Conservation (phyloP, 2,888 invertebrate species). For the Gastracanthus pulcherrimus region DNA sequence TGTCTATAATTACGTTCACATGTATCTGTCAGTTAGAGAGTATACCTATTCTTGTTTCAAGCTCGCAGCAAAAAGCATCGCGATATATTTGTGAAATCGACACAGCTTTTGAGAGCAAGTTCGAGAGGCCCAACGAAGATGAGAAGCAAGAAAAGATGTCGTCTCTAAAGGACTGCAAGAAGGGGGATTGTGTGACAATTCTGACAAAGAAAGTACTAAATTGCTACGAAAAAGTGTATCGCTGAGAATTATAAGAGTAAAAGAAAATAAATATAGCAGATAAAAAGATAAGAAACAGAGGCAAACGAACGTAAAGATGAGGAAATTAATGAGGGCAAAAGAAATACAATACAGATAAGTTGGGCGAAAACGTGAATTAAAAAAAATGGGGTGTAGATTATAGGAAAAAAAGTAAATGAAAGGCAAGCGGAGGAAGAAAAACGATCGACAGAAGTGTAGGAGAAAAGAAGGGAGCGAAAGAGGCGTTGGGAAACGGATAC, state of each 20-base stretch:
- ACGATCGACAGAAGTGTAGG: constrained; percentile 35
- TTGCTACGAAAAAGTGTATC: constrained; percentile 8
- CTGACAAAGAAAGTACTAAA: constrained; percentile 1
- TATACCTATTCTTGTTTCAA: too few relatives aligned
- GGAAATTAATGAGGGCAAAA: constrained; percentile 43
- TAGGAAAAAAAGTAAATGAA: constrained; percentile 40
- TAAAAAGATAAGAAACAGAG: constrained; percentile 2
- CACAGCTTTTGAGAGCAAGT: neutral
- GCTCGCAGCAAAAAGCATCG: constrained; percentile 71
- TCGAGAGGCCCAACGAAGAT: neutral
- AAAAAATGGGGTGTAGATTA: constrained; percentile 34
- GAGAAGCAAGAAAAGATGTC: constrained; percentile 16
- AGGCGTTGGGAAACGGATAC: constrained; percentile 76
- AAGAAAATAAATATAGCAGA: neutral
- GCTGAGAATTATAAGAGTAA: neutral
- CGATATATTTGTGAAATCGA: constrained; percentile 69
- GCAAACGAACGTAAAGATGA: neutral
- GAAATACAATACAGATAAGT: constrained; percentile 38
- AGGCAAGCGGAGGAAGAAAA: constrained; percentile 38
- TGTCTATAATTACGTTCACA: too few relatives aligned
- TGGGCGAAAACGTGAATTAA: constrained; percentile 13
- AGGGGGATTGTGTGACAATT: neutral
- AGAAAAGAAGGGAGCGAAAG: constrained; percentile 42
- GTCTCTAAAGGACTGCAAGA: neutral
- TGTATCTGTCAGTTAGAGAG: too few relatives aligned